phyloP scores from a whole-genome alignment of 2,113 vertebrate genomes.

The Paraplagusia blochii region DNA sequence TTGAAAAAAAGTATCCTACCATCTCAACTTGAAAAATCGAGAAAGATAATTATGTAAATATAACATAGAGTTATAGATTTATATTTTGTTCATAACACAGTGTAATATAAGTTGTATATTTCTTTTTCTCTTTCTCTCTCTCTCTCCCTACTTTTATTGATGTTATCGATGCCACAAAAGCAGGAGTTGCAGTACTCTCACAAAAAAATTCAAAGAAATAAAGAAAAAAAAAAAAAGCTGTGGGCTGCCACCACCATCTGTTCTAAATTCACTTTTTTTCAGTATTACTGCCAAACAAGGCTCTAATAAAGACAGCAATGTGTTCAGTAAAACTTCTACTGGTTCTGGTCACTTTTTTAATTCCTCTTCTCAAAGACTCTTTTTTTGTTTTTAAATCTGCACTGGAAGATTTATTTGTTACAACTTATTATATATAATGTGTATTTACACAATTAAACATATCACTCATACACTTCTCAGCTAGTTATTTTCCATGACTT shows the following conservation, averaged over 20 bases:
- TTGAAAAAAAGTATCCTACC: slow-evolving; percentile 82
- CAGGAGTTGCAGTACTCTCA: slow-evolving; percentile 90
- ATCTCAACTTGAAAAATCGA: slow-evolving; percentile 99
- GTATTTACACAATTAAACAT: no score
- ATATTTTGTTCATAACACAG: slow-evolving; percentile 99
- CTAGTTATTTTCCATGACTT: no score
- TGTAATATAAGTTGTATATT: slow-evolving; percentile 99
- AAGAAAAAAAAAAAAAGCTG: slow-evolving; percentile 77
- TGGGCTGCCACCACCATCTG: slow-evolving; percentile 93
- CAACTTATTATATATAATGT: no score
- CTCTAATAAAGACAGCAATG: slow-evolving; percentile 99
- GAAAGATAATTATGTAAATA: slow-evolving; percentile 99
- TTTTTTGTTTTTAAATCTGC: no score
- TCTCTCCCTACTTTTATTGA: slow-evolving; percentile 91
- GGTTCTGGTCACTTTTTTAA: slow-evolving; percentile 77
- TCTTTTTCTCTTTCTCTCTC: slow-evolving; percentile 87
- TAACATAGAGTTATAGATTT: slow-evolving; percentile 99
- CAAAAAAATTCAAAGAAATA: slow-evolving; percentile 74
- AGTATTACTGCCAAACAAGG: slow-evolving; percentile 99
- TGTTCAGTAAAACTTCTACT: slow-evolving; percentile 89
- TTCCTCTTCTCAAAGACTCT: background rate
- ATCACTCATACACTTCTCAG: slow-evolving; percentile 32
- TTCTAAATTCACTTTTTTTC: slow-evolving; percentile 94
- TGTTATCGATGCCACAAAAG: slow-evolving; percentile 99
- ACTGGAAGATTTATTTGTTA: no score